phyloP scores from a whole-genome alignment of 2,888 invertebrate genomes.

The Drosophila quinaria region DNA sequence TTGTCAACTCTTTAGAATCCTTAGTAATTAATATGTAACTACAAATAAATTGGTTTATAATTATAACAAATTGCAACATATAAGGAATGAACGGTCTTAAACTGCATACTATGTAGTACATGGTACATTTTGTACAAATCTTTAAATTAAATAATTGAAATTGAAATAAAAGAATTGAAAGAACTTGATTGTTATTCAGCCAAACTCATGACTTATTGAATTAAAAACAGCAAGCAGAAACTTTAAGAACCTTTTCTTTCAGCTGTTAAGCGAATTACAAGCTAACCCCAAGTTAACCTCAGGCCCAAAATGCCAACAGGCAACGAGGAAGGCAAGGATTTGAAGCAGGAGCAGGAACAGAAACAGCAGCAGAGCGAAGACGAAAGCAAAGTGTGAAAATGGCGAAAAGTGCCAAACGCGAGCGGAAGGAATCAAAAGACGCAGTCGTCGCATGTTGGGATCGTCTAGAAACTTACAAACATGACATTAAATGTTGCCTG shows the following conservation, averaged over 20 bases:
- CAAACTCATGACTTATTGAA: conserved; percentile 37
- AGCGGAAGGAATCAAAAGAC: conserved; percentile 60
- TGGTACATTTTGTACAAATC: not conserved
- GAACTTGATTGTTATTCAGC: conserved; percentile 7
- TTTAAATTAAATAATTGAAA: not conserved
- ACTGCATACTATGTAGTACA: no score
- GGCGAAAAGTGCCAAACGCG: conserved; percentile 45
- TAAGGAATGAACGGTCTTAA: no score
- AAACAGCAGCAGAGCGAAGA: not conserved
- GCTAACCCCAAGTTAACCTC: conserved; percentile 31
- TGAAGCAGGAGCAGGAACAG: not conserved
- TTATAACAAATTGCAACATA: no score
- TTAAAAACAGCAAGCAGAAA: conserved; percentile 32
- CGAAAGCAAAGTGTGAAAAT: conserved; percentile 48
- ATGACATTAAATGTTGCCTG: conserved; percentile 76
- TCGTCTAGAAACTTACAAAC: conserved; percentile 78
- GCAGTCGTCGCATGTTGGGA: conserved; percentile 62
- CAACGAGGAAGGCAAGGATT: conserved; percentile 6
- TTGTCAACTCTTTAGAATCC: conserved; percentile 39
- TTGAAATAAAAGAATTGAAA: not conserved
- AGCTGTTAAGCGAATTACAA: conserved; percentile 40
- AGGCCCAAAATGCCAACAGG: conserved; percentile 23
- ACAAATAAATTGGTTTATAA: not conserved
- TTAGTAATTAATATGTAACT: conserved; percentile 40
- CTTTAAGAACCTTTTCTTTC: conserved; percentile 31